phyloP scores from a whole-genome alignment of 2,113 vertebrate species.

The Uria lomvia region DNA sequence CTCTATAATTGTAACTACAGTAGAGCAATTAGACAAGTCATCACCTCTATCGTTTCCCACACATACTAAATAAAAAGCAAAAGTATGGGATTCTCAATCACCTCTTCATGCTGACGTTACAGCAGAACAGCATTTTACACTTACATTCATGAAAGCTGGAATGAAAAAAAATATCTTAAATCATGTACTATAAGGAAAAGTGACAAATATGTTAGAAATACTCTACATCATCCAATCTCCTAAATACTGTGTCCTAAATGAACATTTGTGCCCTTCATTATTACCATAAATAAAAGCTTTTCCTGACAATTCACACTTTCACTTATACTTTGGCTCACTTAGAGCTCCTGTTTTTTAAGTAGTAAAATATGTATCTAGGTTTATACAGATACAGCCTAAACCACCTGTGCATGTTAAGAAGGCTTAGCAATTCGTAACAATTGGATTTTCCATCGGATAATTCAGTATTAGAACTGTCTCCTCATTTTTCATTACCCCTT shows the following conservation, averaged over 20 bases:
- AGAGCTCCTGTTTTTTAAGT: not conserved
- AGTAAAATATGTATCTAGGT: not conserved
- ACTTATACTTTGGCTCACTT: not conserved
- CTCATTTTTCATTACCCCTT: not conserved
- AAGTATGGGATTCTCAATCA: slow-evolving; percentile 19
- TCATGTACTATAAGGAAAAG: not conserved
- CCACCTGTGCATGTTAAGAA: not conserved
- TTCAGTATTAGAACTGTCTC: not conserved
- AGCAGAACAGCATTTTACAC: not conserved
- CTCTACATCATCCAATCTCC: not conserved
- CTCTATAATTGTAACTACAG: slow-evolving; percentile 68
- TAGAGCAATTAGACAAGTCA: slow-evolving; percentile 68
- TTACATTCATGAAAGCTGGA: not conserved
- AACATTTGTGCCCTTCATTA: not conserved
- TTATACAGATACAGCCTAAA: not conserved
- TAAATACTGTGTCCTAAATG: not conserved
- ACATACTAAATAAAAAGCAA: slow-evolving; percentile 34
- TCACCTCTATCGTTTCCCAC: not conserved
- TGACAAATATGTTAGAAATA: not conserved
- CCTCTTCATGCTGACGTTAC: not conserved
- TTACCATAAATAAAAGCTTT: not conserved
- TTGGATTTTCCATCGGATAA: not conserved
- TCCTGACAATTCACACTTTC: not conserved
- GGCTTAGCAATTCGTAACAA: not conserved
- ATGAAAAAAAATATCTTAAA: not conserved